Conservation (phyloP, 2,113 vertebrate species). For the Hoplias malabaricus region DNA sequence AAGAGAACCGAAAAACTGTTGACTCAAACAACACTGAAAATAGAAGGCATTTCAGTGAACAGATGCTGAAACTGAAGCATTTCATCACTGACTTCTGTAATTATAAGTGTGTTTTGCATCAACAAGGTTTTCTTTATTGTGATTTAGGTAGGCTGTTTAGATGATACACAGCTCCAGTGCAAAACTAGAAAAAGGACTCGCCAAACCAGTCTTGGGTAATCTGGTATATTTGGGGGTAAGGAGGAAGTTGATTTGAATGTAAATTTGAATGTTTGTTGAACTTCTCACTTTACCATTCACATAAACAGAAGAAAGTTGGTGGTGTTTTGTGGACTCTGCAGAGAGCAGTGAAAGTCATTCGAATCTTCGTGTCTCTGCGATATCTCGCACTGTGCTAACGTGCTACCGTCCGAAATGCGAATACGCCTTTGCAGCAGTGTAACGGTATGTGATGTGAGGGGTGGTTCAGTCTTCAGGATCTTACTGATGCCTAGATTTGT, state of each 20-base stretch:
- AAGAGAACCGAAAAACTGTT: no score
- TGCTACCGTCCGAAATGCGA: slow-evolving; percentile 40
- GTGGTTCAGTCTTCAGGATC: slow-evolving; percentile 26
- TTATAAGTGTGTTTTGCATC: neutral
- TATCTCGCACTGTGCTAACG: slow-evolving; percentile 60
- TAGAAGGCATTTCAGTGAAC: no score
- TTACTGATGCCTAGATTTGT: neutral
- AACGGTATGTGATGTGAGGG: slow-evolving; percentile 56
- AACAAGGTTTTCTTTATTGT: neutral
- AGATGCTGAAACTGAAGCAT: neutral
- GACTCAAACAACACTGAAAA: no score
- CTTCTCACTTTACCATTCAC: no score
- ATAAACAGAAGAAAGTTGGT: neutral
- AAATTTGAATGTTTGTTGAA: no score
- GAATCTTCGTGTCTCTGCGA: slow-evolving; percentile 55
- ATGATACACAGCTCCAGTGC: neutral
- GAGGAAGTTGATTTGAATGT: neutral
- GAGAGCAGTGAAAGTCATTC: slow-evolving; percentile 15
- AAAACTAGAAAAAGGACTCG: neutral
- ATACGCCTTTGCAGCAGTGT: slow-evolving; percentile 47
- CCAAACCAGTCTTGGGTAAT: neutral
- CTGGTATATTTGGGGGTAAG: neutral
- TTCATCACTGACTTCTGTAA: neutral
- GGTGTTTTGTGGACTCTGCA: slow-evolving; percentile 16
- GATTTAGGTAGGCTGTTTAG: neutral